Conservation (phyloP, 2,113 vertebrate genomes). For the Microtus montanus region DNA sequence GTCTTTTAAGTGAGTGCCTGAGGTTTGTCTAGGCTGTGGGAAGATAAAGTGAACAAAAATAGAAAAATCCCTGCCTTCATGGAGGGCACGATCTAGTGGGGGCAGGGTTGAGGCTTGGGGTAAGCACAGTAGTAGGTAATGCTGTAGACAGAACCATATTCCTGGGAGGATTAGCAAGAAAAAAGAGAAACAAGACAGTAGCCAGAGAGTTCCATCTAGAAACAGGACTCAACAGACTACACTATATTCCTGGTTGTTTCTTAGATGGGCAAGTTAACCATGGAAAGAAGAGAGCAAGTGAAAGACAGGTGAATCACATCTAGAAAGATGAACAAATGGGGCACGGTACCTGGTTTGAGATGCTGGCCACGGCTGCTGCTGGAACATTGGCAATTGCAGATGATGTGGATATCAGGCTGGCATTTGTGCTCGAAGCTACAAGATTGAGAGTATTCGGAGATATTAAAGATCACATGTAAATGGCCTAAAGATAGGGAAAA, state of each 20-base stretch:
- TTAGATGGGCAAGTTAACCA: neutral
- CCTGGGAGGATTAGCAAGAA: neutral
- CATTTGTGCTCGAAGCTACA: slow-evolving; percentile 87
- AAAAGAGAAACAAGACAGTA: neutral
- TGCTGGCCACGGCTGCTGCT: slow-evolving; percentile 86
- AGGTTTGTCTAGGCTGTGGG: slow-evolving; percentile 10
- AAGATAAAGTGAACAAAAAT: slow-evolving; percentile 22
- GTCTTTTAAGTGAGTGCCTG: neutral
- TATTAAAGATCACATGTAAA: slow-evolving; percentile 44
- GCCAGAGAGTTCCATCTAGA: neutral
- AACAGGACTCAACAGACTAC: neutral
- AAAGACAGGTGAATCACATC: neutral
- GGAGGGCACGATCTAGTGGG: neutral
- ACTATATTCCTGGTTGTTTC: neutral
- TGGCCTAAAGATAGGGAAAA: slow-evolving; percentile 34
- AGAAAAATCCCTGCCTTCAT: neutral
- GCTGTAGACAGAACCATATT: neutral
- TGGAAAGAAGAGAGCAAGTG: slow-evolving; percentile 10
- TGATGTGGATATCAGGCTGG: slow-evolving; percentile 85
- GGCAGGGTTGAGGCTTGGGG: neutral
- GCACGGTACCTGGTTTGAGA: slow-evolving; percentile 87
- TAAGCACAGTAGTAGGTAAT: neutral
- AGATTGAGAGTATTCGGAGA: slow-evolving; percentile 66
- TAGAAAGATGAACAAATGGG: slow-evolving; percentile 64
- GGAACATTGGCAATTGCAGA: slow-evolving; percentile 87